These are phyloP conservation scores for Trogon surrucura DNA, from an alignment of 2,113 vertebrate genomes.

Conservation along the genomic window DNA sequence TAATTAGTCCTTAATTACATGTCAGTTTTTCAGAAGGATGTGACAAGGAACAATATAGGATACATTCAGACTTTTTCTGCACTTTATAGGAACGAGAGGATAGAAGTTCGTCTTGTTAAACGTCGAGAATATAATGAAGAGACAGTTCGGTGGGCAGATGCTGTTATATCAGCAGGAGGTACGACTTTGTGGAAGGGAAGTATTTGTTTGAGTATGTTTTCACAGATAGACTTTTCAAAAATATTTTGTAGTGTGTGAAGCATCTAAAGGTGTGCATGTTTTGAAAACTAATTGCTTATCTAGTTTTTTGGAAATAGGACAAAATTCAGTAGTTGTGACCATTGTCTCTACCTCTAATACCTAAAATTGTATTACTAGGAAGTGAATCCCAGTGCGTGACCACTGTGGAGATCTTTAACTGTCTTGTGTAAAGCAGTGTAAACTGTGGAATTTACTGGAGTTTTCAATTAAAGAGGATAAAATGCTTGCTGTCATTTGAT, in stretches of 20 bases:
- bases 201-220: not conserved
- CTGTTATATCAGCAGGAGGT: conserved; percentile 96
- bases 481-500: not conserved
- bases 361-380: not conserved
- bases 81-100: conserved; percentile 82
- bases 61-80: conserved; percentile 35
- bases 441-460: not conserved
- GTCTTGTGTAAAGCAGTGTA: not conserved
- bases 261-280: not conserved
- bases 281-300: not conserved
- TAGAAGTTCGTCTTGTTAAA: conserved; percentile 91
- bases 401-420: not conserved
- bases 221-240: not conserved
- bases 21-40: not conserved
- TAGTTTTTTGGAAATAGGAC: not conserved
- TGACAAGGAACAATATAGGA: not conserved
- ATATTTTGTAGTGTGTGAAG: not conserved
- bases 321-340: not conserved
- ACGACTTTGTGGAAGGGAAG: conserved; percentile 17
- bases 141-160: conserved; percentile 93
- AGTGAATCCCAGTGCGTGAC: not conserved
- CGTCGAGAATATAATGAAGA: conserved; percentile 92
- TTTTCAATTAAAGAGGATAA: not conserved
- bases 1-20: not conserved
- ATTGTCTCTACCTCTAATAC: not conserved